Evolutionary conservation across 2,113 vertebrate genomes (phyloP).

Genomic region (Heterotilapia buettikoferi): DNA sequence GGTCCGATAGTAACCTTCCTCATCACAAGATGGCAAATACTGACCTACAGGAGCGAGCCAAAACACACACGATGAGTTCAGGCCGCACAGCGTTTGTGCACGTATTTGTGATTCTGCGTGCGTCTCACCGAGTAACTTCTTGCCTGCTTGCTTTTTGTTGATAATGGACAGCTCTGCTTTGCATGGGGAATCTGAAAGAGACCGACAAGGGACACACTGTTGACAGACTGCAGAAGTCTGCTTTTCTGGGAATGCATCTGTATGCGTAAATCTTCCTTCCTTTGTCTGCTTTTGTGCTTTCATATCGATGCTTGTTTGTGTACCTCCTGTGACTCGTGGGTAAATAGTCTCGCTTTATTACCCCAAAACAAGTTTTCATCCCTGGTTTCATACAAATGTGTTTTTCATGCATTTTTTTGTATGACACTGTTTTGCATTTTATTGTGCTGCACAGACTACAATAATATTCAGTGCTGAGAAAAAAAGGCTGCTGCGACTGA

Average conservation of each 20-base stretch:
- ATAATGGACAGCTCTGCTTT: conserved; percentile 84
- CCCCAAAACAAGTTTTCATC: neutral
- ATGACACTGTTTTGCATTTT: neutral
- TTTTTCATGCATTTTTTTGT: neutral
- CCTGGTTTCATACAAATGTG: neutral
- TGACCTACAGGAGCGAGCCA: conserved; percentile 69
- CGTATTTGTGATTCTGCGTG: neutral
- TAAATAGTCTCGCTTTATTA: neutral
- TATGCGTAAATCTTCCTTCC: neutral
- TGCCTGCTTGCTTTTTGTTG: conserved; percentile 83
- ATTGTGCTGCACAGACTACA: neutral
- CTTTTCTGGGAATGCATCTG: neutral
- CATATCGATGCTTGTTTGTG: neutral
- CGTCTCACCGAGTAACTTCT: conserved; percentile 87
- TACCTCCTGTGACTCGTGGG: neutral
- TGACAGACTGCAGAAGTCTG: conserved; percentile 24
- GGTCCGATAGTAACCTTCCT: conserved; percentile 90
- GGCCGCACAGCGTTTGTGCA: neutral
- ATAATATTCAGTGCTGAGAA: neutral
- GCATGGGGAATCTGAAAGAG: conserved; percentile 87
- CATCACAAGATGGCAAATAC: conserved; percentile 88
- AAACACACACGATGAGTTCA: conserved; percentile 2
- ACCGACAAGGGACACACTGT: neutral
- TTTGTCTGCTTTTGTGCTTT: conserved; percentile 24
- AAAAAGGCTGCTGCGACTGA: neutral